phyloP scores from a whole-genome alignment of 53 echinoderm and acorn worm species.

The Paracentrotus lividus region DNA sequence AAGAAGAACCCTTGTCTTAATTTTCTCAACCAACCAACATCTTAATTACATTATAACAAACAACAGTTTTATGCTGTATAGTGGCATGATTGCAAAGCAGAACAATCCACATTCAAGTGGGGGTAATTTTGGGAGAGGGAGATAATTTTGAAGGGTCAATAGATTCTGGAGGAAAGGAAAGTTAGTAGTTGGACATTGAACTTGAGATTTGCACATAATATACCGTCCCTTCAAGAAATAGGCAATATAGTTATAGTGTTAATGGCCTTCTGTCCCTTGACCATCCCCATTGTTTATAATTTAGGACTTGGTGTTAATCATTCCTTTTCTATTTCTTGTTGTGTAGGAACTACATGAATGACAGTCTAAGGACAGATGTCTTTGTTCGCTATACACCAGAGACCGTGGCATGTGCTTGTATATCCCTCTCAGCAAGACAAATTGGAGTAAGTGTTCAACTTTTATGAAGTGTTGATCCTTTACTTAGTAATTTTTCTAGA shows the following conservation, averaged over 20 bases:
- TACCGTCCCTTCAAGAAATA: too few species aligned
- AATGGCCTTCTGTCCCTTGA: too few species aligned
- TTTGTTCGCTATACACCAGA: conserved; percentile 93
- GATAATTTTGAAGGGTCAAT: too few species aligned
- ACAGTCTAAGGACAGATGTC: conserved; percentile 94
- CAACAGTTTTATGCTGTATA: background rate
- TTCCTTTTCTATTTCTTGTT: background rate
- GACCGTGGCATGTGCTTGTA: conserved; percentile 99
- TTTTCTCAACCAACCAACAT: background rate
- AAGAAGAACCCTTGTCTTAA: background rate
- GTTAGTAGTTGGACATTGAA: too few species aligned
- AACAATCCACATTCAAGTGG: background rate
- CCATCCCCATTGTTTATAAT: background rate
- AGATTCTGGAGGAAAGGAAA: background rate
- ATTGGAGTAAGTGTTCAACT: conserved; percentile 79
- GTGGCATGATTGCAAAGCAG: background rate
- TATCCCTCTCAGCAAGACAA: conserved; percentile 93
- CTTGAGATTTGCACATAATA: too few species aligned
- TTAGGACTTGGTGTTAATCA: background rate
- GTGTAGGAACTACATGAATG: conserved; percentile 99
- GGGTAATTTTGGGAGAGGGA: too few species aligned
- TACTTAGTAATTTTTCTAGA: too few species aligned
- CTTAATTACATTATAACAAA: background rate
- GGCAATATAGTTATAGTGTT: too few species aligned
- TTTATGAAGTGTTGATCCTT: background rate